Base-by-base conservation (phyloP, 1,140 invertebrate genomes). In the Sinonovacula constricta region DNA sequence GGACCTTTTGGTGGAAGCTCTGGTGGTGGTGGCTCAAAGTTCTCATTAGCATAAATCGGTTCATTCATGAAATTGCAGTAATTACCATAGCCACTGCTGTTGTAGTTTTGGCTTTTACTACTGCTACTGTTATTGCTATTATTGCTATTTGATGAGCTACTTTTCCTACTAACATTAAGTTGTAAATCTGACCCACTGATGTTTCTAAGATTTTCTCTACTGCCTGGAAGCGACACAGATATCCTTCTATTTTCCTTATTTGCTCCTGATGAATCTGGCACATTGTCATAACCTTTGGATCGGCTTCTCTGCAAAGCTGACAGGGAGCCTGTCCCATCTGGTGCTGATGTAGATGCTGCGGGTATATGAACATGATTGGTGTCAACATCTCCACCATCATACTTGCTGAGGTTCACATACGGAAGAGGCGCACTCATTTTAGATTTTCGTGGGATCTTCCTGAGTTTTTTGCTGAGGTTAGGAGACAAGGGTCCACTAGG, bases 1-100 rank as follows among this genome's bases (percentile, higher is more conserved):
- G 86, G 88, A 57, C 88, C 88, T 79, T 89, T 89, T 24, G 88
- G 88, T 15, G 88, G 88, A 15, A 88, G 62, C 74, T 84, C 83
- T 51, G 87, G 88, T 10, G 88, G 87, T 28, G 82, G 78, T 5
- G 82, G 81, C 39, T 79, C 62, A 60, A 65, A 70, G 26, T 80
- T 75, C 36, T 84, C 76, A 79, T 88, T 87, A 53, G 81, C 81
- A 83, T 87, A 87, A 34, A 86, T 83, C 33, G 81, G 83, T 68
- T 85, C 83, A 31, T 67, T 66, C 10, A 63, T 65, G 31, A 57
- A 76, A 24, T 60, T 76, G n/a, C n/a, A n/a, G n/a, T n/a, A n/a
- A n/a, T n/a, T n/a, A n/a, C n/a, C n/a, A n/a, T n/a, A n/a, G n/a
- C n/a, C n/a, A n/a, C n/a, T n/a, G n/a, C n/a, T n/a, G n/a, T n/a